phyloP scores from a whole-genome alignment of 2,888 invertebrate genomes.

The Beris morrisii region DNA sequence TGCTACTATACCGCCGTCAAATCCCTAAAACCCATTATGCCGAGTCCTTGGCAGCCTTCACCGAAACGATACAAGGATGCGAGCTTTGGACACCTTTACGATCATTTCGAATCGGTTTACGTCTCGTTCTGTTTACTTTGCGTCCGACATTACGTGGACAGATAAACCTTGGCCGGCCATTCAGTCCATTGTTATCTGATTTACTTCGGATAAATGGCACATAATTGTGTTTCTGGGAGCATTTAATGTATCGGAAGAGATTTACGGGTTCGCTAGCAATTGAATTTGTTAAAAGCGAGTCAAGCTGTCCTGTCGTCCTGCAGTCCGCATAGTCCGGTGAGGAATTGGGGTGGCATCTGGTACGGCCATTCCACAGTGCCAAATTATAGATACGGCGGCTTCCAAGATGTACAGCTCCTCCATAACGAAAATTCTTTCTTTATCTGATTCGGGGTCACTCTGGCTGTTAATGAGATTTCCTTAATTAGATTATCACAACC shows the following conservation, averaged over 20 bases:
- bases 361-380: too few species aligned
- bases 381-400: not conserved
- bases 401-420: slow-evolving; percentile 2
- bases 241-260: slow-evolving; percentile 51
- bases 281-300: slow-evolving; percentile 32
- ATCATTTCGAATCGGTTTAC: slow-evolving; percentile 28
- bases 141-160: slow-evolving; percentile 26
- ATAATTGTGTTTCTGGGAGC: slow-evolving; percentile 35
- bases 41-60: not conserved
- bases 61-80: slow-evolving; percentile 13
- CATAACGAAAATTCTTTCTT: slow-evolving; percentile 14
- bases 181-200: slow-evolving; percentile 40
- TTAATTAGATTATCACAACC: slow-evolving; percentile 24
- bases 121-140: slow-evolving; percentile 37
- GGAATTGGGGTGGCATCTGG: slow-evolving; percentile 19
- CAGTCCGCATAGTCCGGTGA: too few species aligned
- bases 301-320: not conserved
- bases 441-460: slow-evolving; percentile 20
- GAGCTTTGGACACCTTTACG: slow-evolving; percentile 37
- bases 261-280: slow-evolving; percentile 43
- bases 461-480: slow-evolving; percentile 23
- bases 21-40: not conserved
- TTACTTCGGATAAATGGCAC: slow-evolving; percentile 33
- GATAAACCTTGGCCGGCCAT: slow-evolving; percentile 37
- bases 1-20: not conserved